These are phyloP conservation scores for Onychorhynchus coronatus DNA, from an alignment of 2,113 vertebrate genomes.

Conservation along the genomic window DNA sequence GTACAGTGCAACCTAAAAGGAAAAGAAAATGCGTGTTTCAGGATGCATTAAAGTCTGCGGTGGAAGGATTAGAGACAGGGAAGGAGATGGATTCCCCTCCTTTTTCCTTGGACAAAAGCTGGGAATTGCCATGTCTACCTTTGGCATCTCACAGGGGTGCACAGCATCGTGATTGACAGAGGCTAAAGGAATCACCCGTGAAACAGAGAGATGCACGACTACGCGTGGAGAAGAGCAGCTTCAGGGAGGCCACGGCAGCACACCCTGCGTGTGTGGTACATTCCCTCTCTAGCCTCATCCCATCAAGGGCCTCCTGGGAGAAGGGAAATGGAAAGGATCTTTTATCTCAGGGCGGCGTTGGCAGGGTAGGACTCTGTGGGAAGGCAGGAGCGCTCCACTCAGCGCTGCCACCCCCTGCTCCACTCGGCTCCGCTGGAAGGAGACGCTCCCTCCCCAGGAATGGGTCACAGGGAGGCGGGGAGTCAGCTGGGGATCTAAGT, in stretches of 20 bases:
- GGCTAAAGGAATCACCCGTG: neutral
- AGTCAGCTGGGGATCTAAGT: neutral
- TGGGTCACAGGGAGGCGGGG: neutral
- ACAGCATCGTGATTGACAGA: neutral
- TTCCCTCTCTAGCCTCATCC: neutral
- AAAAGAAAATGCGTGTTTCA: conserved; percentile 32
- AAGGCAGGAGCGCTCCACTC: neutral
- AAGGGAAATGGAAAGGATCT: neutral
- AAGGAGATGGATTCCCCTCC: neutral
- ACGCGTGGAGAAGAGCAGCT: fast-evolving
- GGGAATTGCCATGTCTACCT: neutral
- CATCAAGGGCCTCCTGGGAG: neutral
- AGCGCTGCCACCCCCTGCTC: neutral
- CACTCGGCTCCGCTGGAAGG: neutral
- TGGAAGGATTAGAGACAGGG: neutral
- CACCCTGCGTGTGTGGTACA: fast-evolving
- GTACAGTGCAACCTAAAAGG: conserved; percentile 20
- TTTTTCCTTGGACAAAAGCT: neutral
- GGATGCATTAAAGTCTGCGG: neutral
- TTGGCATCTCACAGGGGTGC: neutral
- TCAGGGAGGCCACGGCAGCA: neutral
- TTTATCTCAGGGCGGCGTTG: neutral
- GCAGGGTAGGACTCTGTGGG: neutral
- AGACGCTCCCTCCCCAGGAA: neutral
- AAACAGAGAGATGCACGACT: neutral